Evolutionary conservation across 1,140 invertebrate species (phyloP), one percentile per base, ranked within the genome.

Genomic region (Drosophila tropicalis): DNA sequence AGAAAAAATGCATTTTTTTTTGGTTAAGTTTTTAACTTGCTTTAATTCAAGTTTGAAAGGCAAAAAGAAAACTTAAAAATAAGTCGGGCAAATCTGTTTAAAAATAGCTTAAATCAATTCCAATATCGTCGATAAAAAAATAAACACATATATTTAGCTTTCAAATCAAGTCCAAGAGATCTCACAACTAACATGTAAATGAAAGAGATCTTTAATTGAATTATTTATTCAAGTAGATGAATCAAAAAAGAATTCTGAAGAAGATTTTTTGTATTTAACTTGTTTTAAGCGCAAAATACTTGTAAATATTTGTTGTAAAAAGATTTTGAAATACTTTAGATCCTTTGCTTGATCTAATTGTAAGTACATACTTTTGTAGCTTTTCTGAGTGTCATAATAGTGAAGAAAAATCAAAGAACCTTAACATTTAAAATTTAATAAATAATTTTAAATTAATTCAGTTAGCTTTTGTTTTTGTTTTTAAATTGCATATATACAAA

Each of bases 391-490:
- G 44, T 12, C 5, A 51, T 9, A 22, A 12, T 19, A 10, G 3
- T 22, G 10, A 51, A 12, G 1, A 19, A 2, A 51, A 51, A 51
- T 51, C 19, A 51, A 29, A 22, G 44, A 51, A 51, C 22, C 9
- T 22, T 5, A 22, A 39, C 22, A 51, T 51, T 12, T 51, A 3
- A 51, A 51, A 51, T 51, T 51, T 51, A 51, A 22, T 51, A 51
- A 51, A 51, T 22, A 19, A 10, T 51, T 51, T 51, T 51, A 51
- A 17, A 51, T 51, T 51, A 51, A 51, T 51, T 51, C 44, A 51
- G 44, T 51, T 51, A 51, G 19, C 12, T 51, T 51, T 22, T 15
- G 9, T 51, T 51, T 47, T 47, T 7, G 9, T 3, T 51, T 51
- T 51, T 51, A 10, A 51, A 51, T 22, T 51, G 44, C 19, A 51